phyloP scores from a whole-genome alignment of 1,140 invertebrate genomes.

The Gryon sp. region DNA sequence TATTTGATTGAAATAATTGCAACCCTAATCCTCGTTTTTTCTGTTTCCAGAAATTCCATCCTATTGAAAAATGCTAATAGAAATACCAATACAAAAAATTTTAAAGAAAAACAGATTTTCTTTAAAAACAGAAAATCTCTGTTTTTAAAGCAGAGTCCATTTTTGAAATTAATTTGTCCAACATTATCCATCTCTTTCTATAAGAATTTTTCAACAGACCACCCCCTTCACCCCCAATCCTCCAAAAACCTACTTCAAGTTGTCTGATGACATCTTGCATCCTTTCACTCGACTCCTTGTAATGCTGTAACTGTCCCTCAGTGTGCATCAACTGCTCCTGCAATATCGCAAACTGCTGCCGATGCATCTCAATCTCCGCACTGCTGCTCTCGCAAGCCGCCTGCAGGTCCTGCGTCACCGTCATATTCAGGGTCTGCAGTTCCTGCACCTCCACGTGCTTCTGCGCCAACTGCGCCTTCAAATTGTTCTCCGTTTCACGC shows the following conservation, averaged over 20 bases:
- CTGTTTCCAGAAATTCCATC: too few relatives aligned
- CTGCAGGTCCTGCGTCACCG: constrained; percentile 77
- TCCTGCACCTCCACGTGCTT: constrained; percentile 81
- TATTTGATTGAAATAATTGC: too few relatives aligned
- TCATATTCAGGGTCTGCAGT: constrained; percentile 76
- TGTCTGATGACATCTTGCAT: constrained; percentile 80
- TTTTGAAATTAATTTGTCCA: too few relatives aligned
- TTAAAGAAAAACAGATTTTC: too few relatives aligned
- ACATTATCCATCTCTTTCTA: too few relatives aligned
- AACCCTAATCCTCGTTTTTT: too few relatives aligned
- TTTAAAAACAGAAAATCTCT: too few relatives aligned
- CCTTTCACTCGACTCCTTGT: constrained; percentile 71
- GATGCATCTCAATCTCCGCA: constrained; percentile 76
- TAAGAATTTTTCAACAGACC: background rate
- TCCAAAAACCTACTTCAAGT: constrained; percentile 79
- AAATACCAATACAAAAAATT: too few relatives aligned
- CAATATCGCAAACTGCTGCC: constrained; percentile 77
- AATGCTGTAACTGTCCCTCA: constrained; percentile 72
- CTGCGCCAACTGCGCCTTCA: constrained; percentile 78
- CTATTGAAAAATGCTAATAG: too few relatives aligned
- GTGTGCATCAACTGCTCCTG: constrained; percentile 75
- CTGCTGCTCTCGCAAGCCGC: constrained; percentile 77
- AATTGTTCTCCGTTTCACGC: constrained; percentile 77
- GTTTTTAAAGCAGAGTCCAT: too few relatives aligned
- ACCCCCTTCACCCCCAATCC: background rate